phyloP scores from a whole-genome alignment of 2,797 vertebrate species.

The Diglossa cyanea region DNA sequence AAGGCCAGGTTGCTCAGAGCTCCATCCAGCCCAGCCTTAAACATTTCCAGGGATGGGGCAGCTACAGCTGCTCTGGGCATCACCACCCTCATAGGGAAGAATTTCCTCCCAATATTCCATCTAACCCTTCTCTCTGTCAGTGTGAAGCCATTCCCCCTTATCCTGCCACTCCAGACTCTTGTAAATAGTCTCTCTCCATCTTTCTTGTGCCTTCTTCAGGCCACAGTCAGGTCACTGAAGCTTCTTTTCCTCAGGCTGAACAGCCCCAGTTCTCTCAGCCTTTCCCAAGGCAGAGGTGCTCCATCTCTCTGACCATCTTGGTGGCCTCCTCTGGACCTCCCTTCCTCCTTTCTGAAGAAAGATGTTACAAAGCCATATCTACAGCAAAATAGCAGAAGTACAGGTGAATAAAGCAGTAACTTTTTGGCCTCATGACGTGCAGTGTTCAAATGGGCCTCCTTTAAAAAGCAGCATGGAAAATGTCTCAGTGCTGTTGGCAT shows the following conservation, averaged over 20 bases:
- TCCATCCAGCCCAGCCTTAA: neutral
- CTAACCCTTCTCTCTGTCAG: neutral
- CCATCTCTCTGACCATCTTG: neutral
- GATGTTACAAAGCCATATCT: neutral
- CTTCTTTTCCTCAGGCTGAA: neutral
- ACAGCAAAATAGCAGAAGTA: neutral
- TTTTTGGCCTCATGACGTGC: neutral
- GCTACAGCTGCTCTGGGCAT: neutral
- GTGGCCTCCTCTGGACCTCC: neutral
- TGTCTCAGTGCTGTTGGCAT: neutral
- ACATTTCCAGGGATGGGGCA: neutral
- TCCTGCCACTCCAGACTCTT: neutral
- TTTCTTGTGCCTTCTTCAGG: neutral
- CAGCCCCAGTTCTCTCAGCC: neutral
- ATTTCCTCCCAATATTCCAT: neutral
- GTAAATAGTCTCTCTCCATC: neutral
- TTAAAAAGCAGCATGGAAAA: neutral
- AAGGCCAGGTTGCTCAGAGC: neutral
- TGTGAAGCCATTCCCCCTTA: neutral
- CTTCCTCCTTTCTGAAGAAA: neutral
- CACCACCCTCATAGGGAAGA: neutral
- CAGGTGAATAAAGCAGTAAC: neutral
- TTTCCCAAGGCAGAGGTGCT: neutral
- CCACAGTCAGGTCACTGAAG: neutral
- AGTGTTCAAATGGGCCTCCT: neutral